Conservation (phyloP, 1,140 invertebrate species). For the Ruditapes philippinarum region DNA sequence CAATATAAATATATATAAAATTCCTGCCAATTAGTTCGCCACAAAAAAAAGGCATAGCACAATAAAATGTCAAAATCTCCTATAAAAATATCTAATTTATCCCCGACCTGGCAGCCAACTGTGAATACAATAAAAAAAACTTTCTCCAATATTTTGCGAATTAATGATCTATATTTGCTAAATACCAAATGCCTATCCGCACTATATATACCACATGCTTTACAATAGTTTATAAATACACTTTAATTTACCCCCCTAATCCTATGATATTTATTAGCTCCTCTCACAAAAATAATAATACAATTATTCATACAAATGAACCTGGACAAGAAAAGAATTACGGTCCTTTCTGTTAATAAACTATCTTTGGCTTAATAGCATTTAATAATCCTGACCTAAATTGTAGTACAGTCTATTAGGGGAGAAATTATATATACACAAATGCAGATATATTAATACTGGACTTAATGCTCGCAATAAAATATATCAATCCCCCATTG, state of each 20-base stretch:
- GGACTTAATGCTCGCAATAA: neutral
- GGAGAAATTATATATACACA: no score
- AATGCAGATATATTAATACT: neutral
- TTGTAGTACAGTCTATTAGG: neutral
- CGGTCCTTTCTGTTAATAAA: neutral
- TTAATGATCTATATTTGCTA: neutral
- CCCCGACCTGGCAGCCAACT: conserved; percentile 14
- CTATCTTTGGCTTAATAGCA: neutral
- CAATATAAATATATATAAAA: neutral
- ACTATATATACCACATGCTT: neutral
- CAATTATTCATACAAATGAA: conserved; percentile 13
- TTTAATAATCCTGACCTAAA: neutral
- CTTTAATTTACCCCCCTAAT: no score
- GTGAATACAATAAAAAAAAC: neutral
- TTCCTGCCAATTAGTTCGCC: conserved; percentile 1
- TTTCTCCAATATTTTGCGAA: neutral
- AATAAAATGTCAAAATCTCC: conserved; percentile 28
- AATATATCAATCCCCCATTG: neutral
- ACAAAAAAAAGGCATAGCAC: conserved; percentile 11
- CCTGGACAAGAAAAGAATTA: neutral
- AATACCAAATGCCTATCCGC: neutral
- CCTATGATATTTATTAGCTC: neutral
- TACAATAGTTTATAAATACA: neutral
- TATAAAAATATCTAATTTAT: conserved; percentile 23
- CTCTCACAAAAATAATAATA: neutral